Base-by-base conservation (phyloP, 1,140 invertebrate species). In the Leucophenga varia region DNA sequence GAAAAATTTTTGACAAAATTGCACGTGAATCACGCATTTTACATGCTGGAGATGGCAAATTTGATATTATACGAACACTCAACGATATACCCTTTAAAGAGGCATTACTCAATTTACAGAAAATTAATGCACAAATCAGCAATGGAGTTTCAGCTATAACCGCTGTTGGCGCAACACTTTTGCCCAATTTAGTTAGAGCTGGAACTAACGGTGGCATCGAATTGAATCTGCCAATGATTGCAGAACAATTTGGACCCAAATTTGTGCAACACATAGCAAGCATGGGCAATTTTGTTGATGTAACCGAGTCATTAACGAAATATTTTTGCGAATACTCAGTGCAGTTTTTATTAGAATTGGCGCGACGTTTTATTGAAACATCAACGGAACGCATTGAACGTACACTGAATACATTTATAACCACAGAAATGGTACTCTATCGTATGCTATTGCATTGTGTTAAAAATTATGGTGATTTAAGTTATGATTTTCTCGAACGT, bases 31-130 rank as follows among this genome's bases (percentile, higher is more conserved):
- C 63, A 3, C 10, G 10, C 10, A 65, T 59, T 34, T 38, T 65
- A 2, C 61, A 65, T 14, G n/a, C n/a, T n/a, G n/a, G n/a, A n/a
- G n/a, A n/a, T n/a, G n/a, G n/a, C n/a, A 65, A 57, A 34, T 56
- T 61, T 7, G 69, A 72, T 43, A 60, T 72, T 43, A 44, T 72
- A 18, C 69, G 69, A 20, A 49, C 60, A 7, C 51, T 72, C 3
- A 72, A 72, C 37, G 61, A 72, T 38, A 72, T 72, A 37, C 69
- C 69, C 1, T 52, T 61, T 2, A 72, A 57, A 40, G 69, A 72
- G 31, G 38, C 43, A 1, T 37, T 72, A 8, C 49, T 58, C 3
- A 57, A 42, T 13, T 31, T 71, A 16, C 61, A 67, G 39, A 48
- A 43, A 12, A 28, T 58, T 3, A 54, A 58, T 35, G 34, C 40